Conservation (phyloP, 1,140 invertebrate genomes). For the Drosophila chauvacae region DNA sequence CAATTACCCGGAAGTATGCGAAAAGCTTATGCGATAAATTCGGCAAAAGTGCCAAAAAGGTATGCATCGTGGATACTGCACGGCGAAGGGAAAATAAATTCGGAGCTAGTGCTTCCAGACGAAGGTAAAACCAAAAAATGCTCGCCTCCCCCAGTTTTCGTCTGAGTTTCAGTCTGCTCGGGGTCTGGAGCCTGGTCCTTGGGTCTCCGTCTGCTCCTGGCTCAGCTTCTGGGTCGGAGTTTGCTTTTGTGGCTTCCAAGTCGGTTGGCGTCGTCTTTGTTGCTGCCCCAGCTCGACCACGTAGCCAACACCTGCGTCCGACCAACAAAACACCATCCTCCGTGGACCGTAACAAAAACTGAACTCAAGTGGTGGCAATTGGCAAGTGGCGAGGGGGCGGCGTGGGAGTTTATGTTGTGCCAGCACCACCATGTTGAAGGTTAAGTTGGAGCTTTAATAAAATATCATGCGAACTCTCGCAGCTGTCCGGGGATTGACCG, state of each 20-base stretch:
- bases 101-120: slow-evolving; percentile 67
- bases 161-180: slow-evolving; percentile 28
- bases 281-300: slow-evolving; percentile 40
- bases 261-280: slow-evolving; percentile 64
- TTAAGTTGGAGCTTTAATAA: slow-evolving; percentile 73
- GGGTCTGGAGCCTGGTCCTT: slow-evolving; percentile 5
- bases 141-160: slow-evolving; percentile 17
- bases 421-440: slow-evolving; percentile 55
- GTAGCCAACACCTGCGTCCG: slow-evolving; percentile 72
- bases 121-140: slow-evolving; percentile 66
- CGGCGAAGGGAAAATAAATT: slow-evolving; percentile 32
- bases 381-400: slow-evolving; percentile 7
- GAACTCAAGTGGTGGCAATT: slow-evolving; percentile 32
- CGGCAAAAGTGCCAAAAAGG: slow-evolving; percentile 79
- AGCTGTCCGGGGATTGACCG: slow-evolving; percentile 49
- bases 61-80: slow-evolving; percentile 63
- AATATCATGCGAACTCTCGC: slow-evolving; percentile 63
- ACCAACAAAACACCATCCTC: slow-evolving; percentile 33
- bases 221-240: slow-evolving; percentile 10
- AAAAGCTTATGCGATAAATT: slow-evolving; percentile 83
- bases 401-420: slow-evolving; percentile 41
- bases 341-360: slow-evolving; percentile 41
- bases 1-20: slow-evolving; percentile 82
- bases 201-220: slow-evolving; percentile 20
- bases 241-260: slow-evolving; percentile 71